Conservation (phyloP, 2,797 vertebrate genomes). For the Chlorospingus flavigularis region DNA sequence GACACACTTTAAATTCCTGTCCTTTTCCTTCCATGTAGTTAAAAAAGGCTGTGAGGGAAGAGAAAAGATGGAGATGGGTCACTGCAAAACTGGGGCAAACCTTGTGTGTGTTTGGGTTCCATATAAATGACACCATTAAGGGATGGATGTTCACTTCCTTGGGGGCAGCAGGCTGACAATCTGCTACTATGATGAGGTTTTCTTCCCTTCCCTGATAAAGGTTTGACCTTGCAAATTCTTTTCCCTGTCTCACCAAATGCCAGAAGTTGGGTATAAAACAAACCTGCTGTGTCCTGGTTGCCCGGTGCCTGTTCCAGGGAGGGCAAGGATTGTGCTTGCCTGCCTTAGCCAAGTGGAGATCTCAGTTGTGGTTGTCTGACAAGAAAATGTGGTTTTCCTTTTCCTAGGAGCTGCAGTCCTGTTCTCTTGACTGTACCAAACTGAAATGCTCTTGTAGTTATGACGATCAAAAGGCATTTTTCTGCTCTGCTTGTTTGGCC, state of each 20-base stretch:
- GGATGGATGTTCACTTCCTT: neutral
- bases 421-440: neutral
- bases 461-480: neutral
- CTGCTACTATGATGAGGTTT: neutral
- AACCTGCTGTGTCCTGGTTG: rapidly evolving
- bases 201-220: neutral
- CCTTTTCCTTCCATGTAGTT: neutral
- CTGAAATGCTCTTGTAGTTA: neutral
- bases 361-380: slow-evolving; percentile 19
- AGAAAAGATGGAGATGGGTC: neutral
- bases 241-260: neutral
- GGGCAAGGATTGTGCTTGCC: rapidly evolving
- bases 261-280: neutral
- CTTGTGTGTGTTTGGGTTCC: neutral
- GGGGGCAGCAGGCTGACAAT: neutral
- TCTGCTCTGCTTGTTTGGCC: neutral
- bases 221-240: neutral
- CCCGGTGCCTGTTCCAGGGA: rapidly evolving
- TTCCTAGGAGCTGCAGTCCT: neutral
- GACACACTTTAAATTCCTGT: neutral
- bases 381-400: slow-evolving; percentile 45
- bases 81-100: neutral
- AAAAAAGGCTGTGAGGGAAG: neutral
- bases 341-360: neutral
- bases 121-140: rapidly evolving